Conservation (phyloP, 1,140 invertebrate species). For the Brachionus rotundiformis region DNA sequence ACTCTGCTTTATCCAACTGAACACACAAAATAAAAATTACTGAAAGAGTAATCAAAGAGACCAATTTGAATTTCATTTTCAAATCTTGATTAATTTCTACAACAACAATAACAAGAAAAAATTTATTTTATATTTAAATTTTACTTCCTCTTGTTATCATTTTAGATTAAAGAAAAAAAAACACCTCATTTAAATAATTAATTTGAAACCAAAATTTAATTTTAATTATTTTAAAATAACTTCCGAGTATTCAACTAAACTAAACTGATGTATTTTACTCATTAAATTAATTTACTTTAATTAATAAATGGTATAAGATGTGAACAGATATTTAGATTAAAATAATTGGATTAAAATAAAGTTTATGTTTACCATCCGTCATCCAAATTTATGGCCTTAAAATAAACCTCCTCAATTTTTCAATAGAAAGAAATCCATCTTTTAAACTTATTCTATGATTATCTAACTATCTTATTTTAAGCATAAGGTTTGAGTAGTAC, state of each 20-base stretch:
- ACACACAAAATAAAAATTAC: background rate
- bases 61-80: constrained; percentile 28
- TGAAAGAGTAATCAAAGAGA: background rate
- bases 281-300: background rate
- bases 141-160: background rate
- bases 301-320: background rate
- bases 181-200: background rate
- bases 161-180: too few species aligned
- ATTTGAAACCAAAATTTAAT: background rate
- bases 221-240: background rate
- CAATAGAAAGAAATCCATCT: too few species aligned
- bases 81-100: background rate
- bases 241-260: background rate
- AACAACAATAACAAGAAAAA: background rate
- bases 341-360: background rate
- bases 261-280: background rate
- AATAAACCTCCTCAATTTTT: too few species aligned
- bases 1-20: background rate
- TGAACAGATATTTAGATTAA: background rate
- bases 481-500: too few species aligned
- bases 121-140: background rate
- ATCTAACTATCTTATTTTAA: too few species aligned
- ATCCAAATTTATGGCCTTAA: too few species aligned
- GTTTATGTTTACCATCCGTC: too few species aligned
- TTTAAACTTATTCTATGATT: too few species aligned